Conservation (phyloP, 2,797 vertebrate species). For the Cyclopterus lumpus region DNA sequence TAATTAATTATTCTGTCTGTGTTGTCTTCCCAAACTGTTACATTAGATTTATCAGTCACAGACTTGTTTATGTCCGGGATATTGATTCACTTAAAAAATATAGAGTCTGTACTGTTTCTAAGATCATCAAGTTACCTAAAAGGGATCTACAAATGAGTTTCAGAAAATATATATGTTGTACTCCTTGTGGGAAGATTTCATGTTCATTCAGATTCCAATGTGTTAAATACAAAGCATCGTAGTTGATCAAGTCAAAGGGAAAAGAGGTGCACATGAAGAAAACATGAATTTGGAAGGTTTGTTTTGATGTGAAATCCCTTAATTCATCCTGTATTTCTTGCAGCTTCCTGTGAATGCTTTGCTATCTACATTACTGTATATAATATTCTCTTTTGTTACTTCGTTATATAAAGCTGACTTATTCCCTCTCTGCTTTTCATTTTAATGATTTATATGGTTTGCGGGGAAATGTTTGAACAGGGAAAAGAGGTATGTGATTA, state of each 20-base stretch:
- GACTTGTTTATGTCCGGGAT: constrained; percentile 14
- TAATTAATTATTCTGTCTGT: background rate
- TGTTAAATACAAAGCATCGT: background rate
- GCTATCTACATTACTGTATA: constrained; percentile 12
- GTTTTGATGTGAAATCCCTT: background rate
- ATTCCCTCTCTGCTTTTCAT: constrained; percentile 93
- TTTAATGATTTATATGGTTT: constrained; percentile 86
- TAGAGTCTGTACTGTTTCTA: background rate
- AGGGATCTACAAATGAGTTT: background rate
- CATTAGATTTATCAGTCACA: constrained; percentile 10
- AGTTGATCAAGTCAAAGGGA: background rate
- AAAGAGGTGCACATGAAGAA: background rate
- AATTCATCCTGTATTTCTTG: background rate
- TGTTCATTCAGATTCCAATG: background rate
- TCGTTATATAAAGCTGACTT: constrained; percentile 81
- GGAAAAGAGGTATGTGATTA: constrained; percentile 98
- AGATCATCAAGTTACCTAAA: background rate
- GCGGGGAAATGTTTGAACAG: constrained; percentile 92
- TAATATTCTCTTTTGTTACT: constrained; percentile 7
- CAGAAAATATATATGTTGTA: background rate
- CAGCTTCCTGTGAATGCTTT: constrained; percentile 26
- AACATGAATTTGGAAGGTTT: background rate
- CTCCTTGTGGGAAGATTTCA: background rate
- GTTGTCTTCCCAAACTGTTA: background rate
- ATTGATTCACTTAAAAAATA: background rate